Evolutionary conservation across 2,888 invertebrate genomes (phyloP), one percentile per base, ranked within the genome.

Genomic region (Aspidiotus rigidus): DNA sequence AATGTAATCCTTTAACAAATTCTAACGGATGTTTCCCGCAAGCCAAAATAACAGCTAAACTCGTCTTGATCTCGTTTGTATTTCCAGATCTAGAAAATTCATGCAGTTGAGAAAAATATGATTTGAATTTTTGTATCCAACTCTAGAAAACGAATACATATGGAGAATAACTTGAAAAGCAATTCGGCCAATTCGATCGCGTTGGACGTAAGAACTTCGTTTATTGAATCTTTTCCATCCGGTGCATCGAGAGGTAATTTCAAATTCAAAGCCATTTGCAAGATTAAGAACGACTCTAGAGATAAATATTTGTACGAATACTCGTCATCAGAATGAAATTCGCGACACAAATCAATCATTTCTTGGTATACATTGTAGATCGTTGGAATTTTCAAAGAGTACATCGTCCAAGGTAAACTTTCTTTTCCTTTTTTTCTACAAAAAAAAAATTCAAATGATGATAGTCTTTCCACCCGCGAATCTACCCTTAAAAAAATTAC

Each of bases 361-460:
- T 67, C 67, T 67, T 67, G 28, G 8, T 59, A 67, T n/a, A 59
- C 49, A 17, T 67, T 53, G 40, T 44, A 67, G 17, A 67, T 42
- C 53, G 49, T 60, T 28, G 88, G 88, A 70, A 86, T 77, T 73
- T 83, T 83, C 63, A 90, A 77, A 28, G 85, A 85, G 76, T 90
- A 89, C 15, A 89, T 78, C 0, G 89, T 89, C 86, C 88, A 87
- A 70, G 77, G 74, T 41, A 67, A 66, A 53, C 67, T 67, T 53
- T 67, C 60, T 49, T 60, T 67, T 13, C 60, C 67, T 59, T 59
- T 49, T 60, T 67, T 67, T 10, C 67, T 67, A 41, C 9, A 41
- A 57, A 2, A 15, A 41, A 40, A 54, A 63, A 8, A 53, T 17
- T 28, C 5, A 1, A 28, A 28, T 28, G 28, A 28, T 28, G 28